Evolutionary conservation across 2,797 vertebrate species (phyloP), one percentile per base, ranked within the genome.

Genomic region (Diceros bicornis): DNA sequence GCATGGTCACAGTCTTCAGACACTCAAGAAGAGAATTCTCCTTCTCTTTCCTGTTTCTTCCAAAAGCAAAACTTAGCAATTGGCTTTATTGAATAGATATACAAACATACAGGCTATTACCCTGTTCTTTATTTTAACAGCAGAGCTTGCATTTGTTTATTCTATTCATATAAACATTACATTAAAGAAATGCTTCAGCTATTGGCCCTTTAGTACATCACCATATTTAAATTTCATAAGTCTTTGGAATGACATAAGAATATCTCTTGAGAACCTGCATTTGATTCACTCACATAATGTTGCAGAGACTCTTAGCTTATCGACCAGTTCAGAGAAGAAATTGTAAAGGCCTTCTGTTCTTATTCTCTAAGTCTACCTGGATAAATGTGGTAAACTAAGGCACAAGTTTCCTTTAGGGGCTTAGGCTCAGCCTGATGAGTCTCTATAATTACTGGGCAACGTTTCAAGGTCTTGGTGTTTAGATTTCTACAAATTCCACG

Each of bases 211-310:
- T 78, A 25, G 47, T 77, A 71, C 0, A 12, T 55, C 57, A 41
- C 27, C 37, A 4, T 74, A 61, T 85, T 62, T 91, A 90, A 89
- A 94, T 79, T 34, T 59, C 32, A 27, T 55, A 50, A 69, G 11
- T 72, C 68, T 81, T 91, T 47, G 61, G 52, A 75, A 64, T 77
- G 27, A 89, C 29, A 93, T n/a, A 41, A 81, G 94, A 47, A 4
- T 66, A 55, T 29, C 23, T 93, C 57, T 89, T 75, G 79, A 84
- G 20, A 95, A 37, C 34, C 77, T 91, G 77, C 37, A 71, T 85
- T 95, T 50, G 41, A 71, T 68, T 77, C 61, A 7, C 27, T 96
- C 69, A 66, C 37, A 27, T 27, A n/a, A 64, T 64, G 9, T 25
- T 59, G 25, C 4, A 14, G 41, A 93, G 18, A 86, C 20, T 66